phyloP scores from a whole-genome alignment of 2,113 vertebrate species.

The Forbesichthys papilliferus region DNA sequence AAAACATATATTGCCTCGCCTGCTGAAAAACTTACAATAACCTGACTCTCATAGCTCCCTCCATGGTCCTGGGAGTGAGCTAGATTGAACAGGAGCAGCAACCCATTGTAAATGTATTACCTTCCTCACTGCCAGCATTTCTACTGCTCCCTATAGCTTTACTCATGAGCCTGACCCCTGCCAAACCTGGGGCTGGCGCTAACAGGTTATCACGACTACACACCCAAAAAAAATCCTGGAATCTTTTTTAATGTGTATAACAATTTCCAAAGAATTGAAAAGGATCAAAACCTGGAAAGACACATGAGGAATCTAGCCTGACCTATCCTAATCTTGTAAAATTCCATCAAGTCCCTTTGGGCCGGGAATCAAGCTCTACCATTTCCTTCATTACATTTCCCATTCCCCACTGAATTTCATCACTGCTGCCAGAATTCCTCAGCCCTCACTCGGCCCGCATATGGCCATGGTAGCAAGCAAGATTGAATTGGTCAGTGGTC shows the following conservation, averaged over 20 bases:
- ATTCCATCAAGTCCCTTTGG: constrained; percentile 38
- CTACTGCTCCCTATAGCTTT: constrained; percentile 33
- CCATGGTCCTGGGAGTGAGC: constrained; percentile 16
- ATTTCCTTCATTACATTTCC: constrained; percentile 66
- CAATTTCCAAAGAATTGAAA: constrained; percentile 18
- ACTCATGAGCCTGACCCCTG: constrained; percentile 35
- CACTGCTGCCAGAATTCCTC: constrained; percentile 63
- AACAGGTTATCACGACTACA: background rate
- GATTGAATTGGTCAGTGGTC: constrained; percentile 75
- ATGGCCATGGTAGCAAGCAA: constrained; percentile 54
- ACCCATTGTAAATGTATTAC: constrained; percentile 45
- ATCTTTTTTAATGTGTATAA: background rate
- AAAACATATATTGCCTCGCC: too few relatives aligned
- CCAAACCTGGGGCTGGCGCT: constrained; percentile 14
- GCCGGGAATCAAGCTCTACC: constrained; percentile 43
- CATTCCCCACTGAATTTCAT: constrained; percentile 68
- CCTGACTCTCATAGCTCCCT: background rate
- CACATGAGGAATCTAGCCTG: constrained; percentile 29
- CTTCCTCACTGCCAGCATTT: constrained; percentile 27
- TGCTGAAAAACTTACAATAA: too few relatives aligned
- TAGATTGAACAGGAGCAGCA: constrained; percentile 50
- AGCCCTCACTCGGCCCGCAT: constrained; percentile 48
- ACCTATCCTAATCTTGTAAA: constrained; percentile 42
- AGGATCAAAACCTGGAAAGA: constrained; percentile 5
- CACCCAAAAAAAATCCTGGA: constrained; percentile 10